phyloP scores from a whole-genome alignment of 2,888 invertebrate genomes.

The Cataglyphis livida region DNA sequence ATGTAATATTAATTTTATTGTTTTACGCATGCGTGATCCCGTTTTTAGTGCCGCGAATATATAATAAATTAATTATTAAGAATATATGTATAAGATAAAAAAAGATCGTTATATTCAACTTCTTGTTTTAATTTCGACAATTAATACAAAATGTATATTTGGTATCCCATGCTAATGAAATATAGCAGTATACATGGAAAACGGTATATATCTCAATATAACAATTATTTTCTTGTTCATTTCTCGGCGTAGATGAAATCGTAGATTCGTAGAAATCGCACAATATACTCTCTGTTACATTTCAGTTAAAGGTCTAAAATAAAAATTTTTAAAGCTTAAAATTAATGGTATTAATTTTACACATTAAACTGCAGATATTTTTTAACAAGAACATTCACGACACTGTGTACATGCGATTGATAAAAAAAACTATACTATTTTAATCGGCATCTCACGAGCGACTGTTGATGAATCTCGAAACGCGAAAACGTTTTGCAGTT shows the following conservation, averaged over 20 bases:
- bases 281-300: neutral
- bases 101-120: constrained; percentile 1
- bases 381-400: constrained; percentile 61
- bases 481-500: neutral
- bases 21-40: constrained; percentile 7
- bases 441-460: constrained; percentile 31
- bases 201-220: constrained; percentile 1
- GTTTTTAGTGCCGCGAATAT: neutral
- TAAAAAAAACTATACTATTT: constrained; percentile 59
- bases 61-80: constrained; percentile 5
- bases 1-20: neutral
- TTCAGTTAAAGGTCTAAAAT: constrained; percentile 5
- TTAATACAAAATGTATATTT: constrained; percentile 21
- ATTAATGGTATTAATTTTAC: constrained; percentile 2
- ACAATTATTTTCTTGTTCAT: neutral
- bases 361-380: constrained; percentile 37
- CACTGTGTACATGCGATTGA: constrained; percentile 29
- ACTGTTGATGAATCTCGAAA: neutral
- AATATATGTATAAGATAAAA: neutral
- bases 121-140: neutral
- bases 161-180: neutral
- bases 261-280: neutral
- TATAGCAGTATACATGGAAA: neutral
- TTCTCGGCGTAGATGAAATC: neutral
- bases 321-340: constrained; percentile 9